A percentile compares a stretch with the other conserved stretches of the same genome.
Evolutionary conservation across 2,797 vertebrate species (phyloP).

Genomic region (Accipiter fasciatus): DNA sequence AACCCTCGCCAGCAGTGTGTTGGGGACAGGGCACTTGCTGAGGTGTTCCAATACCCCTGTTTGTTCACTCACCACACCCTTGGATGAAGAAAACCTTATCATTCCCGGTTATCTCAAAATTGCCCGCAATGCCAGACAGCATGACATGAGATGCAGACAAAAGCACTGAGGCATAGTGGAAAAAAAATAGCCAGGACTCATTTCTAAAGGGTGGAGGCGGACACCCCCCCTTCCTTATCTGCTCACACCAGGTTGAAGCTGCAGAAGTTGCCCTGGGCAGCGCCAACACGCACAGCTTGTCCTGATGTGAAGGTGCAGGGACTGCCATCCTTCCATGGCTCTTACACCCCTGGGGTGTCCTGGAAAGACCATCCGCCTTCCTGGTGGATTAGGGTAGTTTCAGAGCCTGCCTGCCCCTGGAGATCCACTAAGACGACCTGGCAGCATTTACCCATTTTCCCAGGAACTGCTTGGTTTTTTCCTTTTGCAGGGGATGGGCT

Average conservation of each 20-base stretch:
- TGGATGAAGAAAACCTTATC: neutral
- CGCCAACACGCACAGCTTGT: fast-evolving
- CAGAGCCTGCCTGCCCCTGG: neutral
- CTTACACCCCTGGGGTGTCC: neutral
- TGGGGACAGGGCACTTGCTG: neutral
- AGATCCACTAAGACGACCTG: neutral
- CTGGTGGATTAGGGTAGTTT: neutral
- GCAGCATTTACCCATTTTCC: neutral
- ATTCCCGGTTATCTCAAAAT: neutral
- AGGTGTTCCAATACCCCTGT: neutral
- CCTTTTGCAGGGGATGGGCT: neutral
- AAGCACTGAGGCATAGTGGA: neutral
- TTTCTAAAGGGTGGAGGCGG: neutral
- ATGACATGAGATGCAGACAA: neutral
- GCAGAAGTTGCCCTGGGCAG: neutral
- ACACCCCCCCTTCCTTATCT: neutral
- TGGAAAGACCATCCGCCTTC: neutral
- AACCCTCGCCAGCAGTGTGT: neutral
- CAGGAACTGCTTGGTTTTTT: neutral
- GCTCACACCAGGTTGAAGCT: neutral
- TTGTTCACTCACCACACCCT: neutral
- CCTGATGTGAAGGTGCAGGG: neutral
- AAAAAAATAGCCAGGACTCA: neutral
- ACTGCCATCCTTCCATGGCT: neutral
- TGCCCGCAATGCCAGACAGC: fast-evolving